Percentiles rank a stretch among this genome's conserved stretches.
These are phyloP conservation scores for Dryobates pubescens DNA, from an alignment of 2,797 vertebrate genomes.

Conservation along the genomic window DNA sequence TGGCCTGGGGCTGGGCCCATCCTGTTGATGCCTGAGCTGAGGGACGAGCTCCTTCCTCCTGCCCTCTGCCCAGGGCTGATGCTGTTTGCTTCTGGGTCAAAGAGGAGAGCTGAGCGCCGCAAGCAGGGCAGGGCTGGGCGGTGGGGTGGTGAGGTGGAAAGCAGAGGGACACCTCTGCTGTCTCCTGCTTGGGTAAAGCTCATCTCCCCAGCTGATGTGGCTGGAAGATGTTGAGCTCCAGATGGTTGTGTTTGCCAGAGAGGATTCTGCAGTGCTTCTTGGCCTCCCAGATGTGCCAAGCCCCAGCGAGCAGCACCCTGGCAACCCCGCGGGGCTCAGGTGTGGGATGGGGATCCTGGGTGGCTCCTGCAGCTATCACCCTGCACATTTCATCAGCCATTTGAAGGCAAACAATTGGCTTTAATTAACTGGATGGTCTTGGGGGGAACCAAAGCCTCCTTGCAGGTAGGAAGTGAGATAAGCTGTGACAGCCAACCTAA, in stretches of 20 bases:
- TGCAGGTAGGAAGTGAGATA: constrained; percentile 3
- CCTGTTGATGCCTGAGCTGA: neutral
- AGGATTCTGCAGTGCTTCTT: neutral
- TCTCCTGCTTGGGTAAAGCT: neutral
- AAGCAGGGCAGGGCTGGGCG: rapidly evolving
- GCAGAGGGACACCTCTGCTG: neutral
- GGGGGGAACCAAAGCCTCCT: neutral
- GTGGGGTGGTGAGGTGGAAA: neutral
- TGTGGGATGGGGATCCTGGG: rapidly evolving
- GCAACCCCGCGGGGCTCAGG: neutral
- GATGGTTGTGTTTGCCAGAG: neutral
- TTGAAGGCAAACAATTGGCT: neutral
- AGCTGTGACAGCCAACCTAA: neutral
- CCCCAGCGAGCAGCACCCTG: neutral
- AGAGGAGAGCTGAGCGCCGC: neutral
- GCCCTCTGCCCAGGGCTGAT: neutral
- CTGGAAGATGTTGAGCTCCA: neutral
- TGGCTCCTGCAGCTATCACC: neutral
- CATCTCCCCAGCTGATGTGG: neutral
- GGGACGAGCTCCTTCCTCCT: neutral
- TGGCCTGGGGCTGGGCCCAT: neutral
- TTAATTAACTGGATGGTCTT: neutral
- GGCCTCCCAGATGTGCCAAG: neutral
- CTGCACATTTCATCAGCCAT: neutral
- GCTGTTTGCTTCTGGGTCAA: neutral